Evolutionary conservation across 2,113 vertebrate species (phyloP), one percentile per base, ranked within the genome.

Genomic region (Grantiella picta): DNA sequence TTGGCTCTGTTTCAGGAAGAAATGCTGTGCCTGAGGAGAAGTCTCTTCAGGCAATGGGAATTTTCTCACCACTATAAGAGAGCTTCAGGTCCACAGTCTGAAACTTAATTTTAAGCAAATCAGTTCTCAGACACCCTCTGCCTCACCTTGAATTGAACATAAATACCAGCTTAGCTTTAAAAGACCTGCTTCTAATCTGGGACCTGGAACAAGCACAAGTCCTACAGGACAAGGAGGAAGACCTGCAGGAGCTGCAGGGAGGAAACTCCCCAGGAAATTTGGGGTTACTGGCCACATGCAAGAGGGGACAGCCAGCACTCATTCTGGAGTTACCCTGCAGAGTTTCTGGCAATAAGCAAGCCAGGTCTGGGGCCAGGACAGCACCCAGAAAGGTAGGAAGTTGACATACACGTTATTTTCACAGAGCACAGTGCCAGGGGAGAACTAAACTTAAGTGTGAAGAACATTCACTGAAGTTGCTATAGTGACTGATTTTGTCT

Each of bases 261-360:
- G 9, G 10, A 35, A 21, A n/a, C 4, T 35, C 29, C 33, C 36
- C n/a, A 16, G 63, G n/a, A 40, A 49, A 65, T 28, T 1, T 15
- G 42, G 57, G 3, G 42, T 42, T 20, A 52, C 10, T 22, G 35
- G 23, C 27, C 5, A 1, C 2, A 1, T 4, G 19, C 1, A 3
- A 75, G 40, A 65, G 16, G 27, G n/a, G 11, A 79, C 29, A 47
- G 66, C 8, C 56, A 65, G 44, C 12, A 13, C 35, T 36, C 12
- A 13, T 19, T n/a, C 33, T 25, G 14, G 35, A 79, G 45, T n/a
- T 16, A 28, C 7, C 31, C 27, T 42, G 70, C 44, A 53, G 59
- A 15, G 33, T 19, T 80, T 18, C 24, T 0, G 3, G 42, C 35
- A 68, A 49, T 17, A 60, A 60, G 50, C 11, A 35, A 25, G 19